A percentile compares a stretch with the other conserved stretches of the same genome.
These are phyloP conservation scores for Aulostomus chinensis DNA, from an alignment of 2,797 vertebrate species.

Conservation along the genomic window DNA sequence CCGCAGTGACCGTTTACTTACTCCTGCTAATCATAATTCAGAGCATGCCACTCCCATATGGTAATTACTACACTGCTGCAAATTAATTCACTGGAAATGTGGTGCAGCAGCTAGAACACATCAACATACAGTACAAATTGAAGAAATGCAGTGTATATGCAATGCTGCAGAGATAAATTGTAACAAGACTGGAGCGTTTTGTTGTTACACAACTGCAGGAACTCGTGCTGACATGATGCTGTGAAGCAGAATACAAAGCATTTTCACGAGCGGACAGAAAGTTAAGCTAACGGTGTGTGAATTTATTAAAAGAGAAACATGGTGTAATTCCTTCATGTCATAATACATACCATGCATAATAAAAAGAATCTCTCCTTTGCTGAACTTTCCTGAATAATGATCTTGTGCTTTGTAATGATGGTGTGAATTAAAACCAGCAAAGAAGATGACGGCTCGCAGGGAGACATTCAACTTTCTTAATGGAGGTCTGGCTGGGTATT, in stretches of 20 bases:
- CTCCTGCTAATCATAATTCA: constrained; percentile 72
- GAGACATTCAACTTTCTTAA: constrained; percentile 1
- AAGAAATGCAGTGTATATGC: constrained; percentile 58
- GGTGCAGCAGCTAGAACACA: constrained; percentile 46
- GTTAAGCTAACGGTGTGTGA: no score
- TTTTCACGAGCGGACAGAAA: no score
- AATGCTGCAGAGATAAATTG: constrained; percentile 41
- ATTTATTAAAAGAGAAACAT: no score
- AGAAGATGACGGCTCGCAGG: constrained; percentile 7
- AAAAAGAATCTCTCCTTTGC: no score
- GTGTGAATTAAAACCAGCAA: constrained; percentile 23
- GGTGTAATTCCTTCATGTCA: no score
- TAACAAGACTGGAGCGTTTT: no score
- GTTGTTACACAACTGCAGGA: no score
- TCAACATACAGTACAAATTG: constrained; percentile 32
- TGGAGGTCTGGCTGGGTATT: constrained; percentile 1
- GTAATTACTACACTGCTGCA: constrained; percentile 64
- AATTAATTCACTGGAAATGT: constrained; percentile 66
- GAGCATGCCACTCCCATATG: constrained; percentile 48
- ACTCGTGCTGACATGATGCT: no score
- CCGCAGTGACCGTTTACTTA: constrained; percentile 58
- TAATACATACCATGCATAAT: no score
- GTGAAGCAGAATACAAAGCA: no score
- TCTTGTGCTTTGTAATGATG: constrained; percentile 11
- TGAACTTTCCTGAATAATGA: constrained; percentile 2